Evolutionary conservation across 2,888 invertebrate species (phyloP), one percentile per base, ranked within the genome.

Genomic region (Furcula furcula): DNA sequence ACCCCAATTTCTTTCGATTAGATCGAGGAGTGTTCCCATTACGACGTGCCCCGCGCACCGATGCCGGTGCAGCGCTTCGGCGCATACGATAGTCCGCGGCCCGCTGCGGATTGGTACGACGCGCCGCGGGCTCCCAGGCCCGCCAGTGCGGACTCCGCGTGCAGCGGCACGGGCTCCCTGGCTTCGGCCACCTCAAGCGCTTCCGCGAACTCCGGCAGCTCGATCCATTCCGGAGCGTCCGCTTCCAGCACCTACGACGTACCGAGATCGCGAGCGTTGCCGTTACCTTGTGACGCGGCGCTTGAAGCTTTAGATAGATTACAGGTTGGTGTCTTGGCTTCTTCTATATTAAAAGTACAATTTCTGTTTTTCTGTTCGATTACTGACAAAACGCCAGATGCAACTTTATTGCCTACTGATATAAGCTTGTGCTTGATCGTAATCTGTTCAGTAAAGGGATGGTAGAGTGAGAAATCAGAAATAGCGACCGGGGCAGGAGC

Each of bases 11-110:
- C 19, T 19, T 7, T 7, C 13, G n/a, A 52, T 7, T 65, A 88
- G 88, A 88, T 87, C 49, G 88, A 88, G 57, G 88, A 88, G 53
- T 86, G 85, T 46, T 85, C 88, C 21, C 86, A 86, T 46, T 88
- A 88, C 58, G 88, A 88, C 40, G 87, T 88, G n/a, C 88, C 88
- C 0, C 76, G 87, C 3, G 86, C 88, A 4, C 88, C 88, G 1
- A 74, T 87, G 76, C 87, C 88, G 0, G 88, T 88, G 40, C 91
- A 97, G 55, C 91, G 96, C 61, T 92, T 93, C 65, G 94, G 94
- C 61, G 92, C 93, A 20, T 93, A 93, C 61, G 92, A 93, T 68
- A 92, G 91, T 49, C 87, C 87, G 0, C 67, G 85, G 12, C 80
- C 86, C 0, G 40, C 74, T 15, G 77, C 73, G 18, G 87, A 83